Percentiles rank a stretch among this genome's conserved stretches.
phyloP scores from a whole-genome alignment of 64 coral and sea anemone species.

The Dendronephthya gigantea region DNA sequence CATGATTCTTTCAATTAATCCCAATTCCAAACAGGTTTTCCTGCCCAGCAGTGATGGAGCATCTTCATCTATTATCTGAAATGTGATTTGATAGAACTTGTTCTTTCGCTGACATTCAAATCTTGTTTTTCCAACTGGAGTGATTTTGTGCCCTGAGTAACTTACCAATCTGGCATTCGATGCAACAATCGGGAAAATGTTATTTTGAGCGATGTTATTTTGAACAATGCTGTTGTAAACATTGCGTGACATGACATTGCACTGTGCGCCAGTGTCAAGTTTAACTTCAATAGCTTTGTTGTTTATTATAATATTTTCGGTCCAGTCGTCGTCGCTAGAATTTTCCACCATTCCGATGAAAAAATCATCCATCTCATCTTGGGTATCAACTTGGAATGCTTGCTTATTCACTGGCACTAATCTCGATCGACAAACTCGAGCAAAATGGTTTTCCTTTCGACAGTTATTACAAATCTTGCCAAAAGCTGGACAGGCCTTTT shows the following conservation, averaged over 20 bases:
- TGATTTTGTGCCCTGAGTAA: neutral
- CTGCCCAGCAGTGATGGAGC: neutral
- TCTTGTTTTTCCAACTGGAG: neutral
- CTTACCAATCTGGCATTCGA: neutral
- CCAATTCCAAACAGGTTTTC: neutral
- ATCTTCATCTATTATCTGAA: neutral
- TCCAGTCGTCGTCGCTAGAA: neutral
- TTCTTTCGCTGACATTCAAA: neutral
- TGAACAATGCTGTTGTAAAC: neutral
- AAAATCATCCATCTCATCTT: neutral
- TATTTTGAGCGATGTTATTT: neutral
- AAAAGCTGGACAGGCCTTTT: neutral
- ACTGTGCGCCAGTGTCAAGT: neutral
- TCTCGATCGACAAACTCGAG: neutral
- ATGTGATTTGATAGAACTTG: neutral
- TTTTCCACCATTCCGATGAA: neutral
- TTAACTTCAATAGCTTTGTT: neutral
- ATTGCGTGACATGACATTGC: neutral
- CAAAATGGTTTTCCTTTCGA: constrained; percentile 7
- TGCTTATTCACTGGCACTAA: neutral
- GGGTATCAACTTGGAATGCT: neutral
- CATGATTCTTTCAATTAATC: neutral
- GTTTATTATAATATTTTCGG: neutral
- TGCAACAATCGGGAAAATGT: neutral
- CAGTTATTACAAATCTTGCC: neutral